Evolutionary conservation across 2,888 invertebrate genomes (phyloP).

Genomic region (Petrolisthes manimaculis): DNA sequence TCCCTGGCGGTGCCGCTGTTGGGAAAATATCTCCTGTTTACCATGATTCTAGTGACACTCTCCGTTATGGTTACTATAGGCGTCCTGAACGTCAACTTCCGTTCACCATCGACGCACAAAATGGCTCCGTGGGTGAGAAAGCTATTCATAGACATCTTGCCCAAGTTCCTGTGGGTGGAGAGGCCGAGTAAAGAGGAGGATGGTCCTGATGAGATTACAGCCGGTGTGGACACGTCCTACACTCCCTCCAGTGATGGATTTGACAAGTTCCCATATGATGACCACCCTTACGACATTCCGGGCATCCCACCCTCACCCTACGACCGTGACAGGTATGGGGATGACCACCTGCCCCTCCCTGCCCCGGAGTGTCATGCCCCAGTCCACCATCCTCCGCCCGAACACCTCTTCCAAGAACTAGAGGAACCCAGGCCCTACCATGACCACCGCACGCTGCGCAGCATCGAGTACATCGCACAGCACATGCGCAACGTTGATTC

Average conservation of each 20-base stretch:
- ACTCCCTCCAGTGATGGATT: slow-evolving; percentile 67
- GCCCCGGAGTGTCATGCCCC: slow-evolving; percentile 73
- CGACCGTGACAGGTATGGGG: slow-evolving; percentile 75
- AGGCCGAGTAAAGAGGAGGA: slow-evolving; percentile 80
- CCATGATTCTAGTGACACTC: slow-evolving; percentile 93
- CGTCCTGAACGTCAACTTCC: slow-evolving; percentile 91
- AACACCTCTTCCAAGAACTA: slow-evolving; percentile 67
- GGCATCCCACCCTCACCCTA: slow-evolving; percentile 69
- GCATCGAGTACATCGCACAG: slow-evolving; percentile 93
- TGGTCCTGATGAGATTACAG: slow-evolving; percentile 58
- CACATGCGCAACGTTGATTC: slow-evolving; percentile 95
- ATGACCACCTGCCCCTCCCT: slow-evolving; percentile 70
- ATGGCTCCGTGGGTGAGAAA: slow-evolving; percentile 92
- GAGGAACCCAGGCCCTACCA: slow-evolving; percentile 82
- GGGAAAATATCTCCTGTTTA: slow-evolving; percentile 83
- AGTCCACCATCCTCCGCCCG: slow-evolving; percentile 73
- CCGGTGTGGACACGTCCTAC: slow-evolving; percentile 65
- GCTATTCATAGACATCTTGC: slow-evolving; percentile 77
- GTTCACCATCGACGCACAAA: slow-evolving; percentile 91
- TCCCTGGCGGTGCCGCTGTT: slow-evolving; percentile 91
- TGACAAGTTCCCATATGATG: slow-evolving; percentile 70
- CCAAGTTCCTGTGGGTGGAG: slow-evolving; percentile 88
- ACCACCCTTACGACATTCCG: slow-evolving; percentile 78
- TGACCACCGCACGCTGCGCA: slow-evolving; percentile 91
- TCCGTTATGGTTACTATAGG: slow-evolving; percentile 94